Conservation (phyloP, 1,140 invertebrate genomes). For the Pachyrhynchus sulphureomaculatus region DNA sequence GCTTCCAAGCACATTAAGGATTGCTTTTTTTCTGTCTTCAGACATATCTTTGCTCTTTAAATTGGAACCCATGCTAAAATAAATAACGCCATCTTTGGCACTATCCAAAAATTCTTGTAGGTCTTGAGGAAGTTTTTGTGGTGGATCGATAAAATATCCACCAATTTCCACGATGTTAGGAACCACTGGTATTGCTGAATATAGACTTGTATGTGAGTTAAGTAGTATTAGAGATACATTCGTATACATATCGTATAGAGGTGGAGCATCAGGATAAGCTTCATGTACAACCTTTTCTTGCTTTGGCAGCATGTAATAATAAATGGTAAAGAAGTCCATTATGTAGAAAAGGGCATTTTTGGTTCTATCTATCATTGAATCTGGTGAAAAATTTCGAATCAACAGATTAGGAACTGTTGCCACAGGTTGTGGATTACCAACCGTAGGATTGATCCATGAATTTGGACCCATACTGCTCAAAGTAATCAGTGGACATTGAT, state of each 20-base stretch:
- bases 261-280: conserved; percentile 52
- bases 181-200: too few species aligned
- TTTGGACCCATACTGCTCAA: conserved; percentile 47
- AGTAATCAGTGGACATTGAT: conserved; percentile 50
- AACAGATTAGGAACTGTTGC: conserved; percentile 47
- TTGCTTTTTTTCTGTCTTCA: conserved; percentile 44
- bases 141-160: too few species aligned
- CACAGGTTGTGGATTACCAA: conserved; percentile 48
- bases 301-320: conserved; percentile 1
- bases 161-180: too few species aligned
- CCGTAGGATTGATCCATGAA: conserved; percentile 34
- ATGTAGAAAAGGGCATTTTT: conserved; percentile 44
- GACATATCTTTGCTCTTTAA: conserved; percentile 52
- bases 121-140: too few species aligned
- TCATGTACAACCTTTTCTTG: conserved; percentile 50
- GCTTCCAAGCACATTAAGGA: conserved; percentile 53
- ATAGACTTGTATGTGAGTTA: conserved; percentile 59
- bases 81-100: too few species aligned
- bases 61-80: conserved; percentile 58
- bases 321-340: conserved; percentile 3
- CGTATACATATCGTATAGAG: conserved; percentile 53
- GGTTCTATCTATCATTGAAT: conserved; percentile 54
- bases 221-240: conserved; percentile 57
- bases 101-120: too few species aligned
- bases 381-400: conserved; percentile 40